Evolutionary conservation across 2,888 invertebrate genomes (phyloP).

Genomic region (Cancer borealis): DNA sequence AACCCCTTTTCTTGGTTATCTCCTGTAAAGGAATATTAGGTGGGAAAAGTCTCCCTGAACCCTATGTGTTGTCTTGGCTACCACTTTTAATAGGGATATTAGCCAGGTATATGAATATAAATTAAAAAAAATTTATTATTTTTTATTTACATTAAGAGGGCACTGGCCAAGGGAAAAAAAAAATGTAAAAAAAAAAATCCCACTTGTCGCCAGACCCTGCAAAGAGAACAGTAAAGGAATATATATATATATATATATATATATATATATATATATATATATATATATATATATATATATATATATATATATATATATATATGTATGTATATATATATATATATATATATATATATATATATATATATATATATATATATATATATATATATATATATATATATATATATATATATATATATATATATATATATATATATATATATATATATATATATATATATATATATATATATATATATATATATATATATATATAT

Average conservation of each 20-base stretch:
- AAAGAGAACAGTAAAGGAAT: no score
- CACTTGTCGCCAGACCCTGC: no score
- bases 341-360: constrained; percentile 51
- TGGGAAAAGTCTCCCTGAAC: no score
- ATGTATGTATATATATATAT: constrained; percentile 23
- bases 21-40: no score
- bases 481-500: constrained; percentile 15
- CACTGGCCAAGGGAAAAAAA: no score
- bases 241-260: neutral
- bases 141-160: no score
- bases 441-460: constrained; percentile 57
- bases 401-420: constrained; percentile 49
- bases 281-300: constrained; percentile 49
- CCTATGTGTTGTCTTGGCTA: no score
- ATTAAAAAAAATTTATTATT: no score
- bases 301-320: constrained; percentile 52
- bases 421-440: constrained; percentile 56
- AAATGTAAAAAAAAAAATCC: no score
- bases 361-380: constrained; percentile 56
- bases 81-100: no score
- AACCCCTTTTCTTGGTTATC: no score
- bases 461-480: constrained; percentile 51
- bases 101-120: no score
- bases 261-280: constrained; percentile 53
- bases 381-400: constrained; percentile 59